Evolutionary conservation across 2,113 vertebrate species (phyloP).

Genomic region (Seriola rivoliana): DNA sequence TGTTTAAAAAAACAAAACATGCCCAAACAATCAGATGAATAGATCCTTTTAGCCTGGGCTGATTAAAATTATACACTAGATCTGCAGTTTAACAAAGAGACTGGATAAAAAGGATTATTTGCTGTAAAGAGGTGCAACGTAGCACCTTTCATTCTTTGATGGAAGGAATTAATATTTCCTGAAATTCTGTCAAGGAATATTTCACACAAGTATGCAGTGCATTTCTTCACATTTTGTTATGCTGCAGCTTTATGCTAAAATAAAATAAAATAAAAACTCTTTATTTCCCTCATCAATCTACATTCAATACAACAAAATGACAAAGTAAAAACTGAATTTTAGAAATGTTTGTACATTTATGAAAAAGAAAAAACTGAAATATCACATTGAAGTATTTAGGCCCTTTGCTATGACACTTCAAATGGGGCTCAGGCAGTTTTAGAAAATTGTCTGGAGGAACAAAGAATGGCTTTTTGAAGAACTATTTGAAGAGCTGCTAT

Average conservation of each 20-base stretch:
- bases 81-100: neutral
- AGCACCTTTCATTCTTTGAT: neutral
- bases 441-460: slow-evolving; percentile 16
- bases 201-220: neutral
- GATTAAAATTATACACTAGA: slow-evolving; percentile 1
- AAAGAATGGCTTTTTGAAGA: slow-evolving; percentile 19
- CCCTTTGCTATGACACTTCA: no score
- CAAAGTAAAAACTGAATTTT: no score
- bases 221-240: no score
- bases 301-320: no score
- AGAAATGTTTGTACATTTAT: no score
- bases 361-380: no score
- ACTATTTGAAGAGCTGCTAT: slow-evolving; percentile 15
- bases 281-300: no score
- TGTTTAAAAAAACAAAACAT: neutral
- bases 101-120: neutral
- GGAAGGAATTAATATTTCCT: slow-evolving; percentile 1
- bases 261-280: no score
- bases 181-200: neutral
- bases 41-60: neutral
- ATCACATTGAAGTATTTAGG: no score
- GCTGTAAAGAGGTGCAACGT: neutral
- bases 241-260: no score
- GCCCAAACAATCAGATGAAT: slow-evolving; percentile 3
- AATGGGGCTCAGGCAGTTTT: neutral